These are phyloP conservation scores for Epinotia demarniana DNA, from an alignment of 2,888 invertebrate genomes.

Conservation along the genomic window DNA sequence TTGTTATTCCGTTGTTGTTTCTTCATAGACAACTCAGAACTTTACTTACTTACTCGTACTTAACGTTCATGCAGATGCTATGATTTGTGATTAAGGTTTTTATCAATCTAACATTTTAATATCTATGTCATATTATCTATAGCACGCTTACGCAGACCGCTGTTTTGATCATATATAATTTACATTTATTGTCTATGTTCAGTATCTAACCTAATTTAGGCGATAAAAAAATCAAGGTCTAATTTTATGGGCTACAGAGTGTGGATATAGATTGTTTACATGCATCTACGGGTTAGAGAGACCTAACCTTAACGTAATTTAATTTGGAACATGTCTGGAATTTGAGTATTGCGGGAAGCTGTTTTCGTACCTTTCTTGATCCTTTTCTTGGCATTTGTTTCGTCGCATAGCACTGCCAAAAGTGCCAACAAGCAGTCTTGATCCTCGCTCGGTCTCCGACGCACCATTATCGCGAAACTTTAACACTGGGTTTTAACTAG, in stretches of 20 bases:
- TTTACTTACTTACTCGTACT: no score
- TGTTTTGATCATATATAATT: neutral
- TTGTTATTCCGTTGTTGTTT: no score
- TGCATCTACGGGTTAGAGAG: no score
- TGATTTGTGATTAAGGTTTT: neutral
- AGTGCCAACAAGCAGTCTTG: conserved; percentile 71
- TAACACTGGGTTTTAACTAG: neutral
- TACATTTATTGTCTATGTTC: neutral
- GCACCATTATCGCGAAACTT: conserved; percentile 64
- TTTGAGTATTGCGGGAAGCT: no score
- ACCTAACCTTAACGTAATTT: no score
- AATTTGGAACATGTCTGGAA: no score
- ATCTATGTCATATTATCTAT: conserved; percentile 4
- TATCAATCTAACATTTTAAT: neutral
- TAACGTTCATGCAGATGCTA: neutral
- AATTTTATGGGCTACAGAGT: neutral
- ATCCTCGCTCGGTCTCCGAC: conserved; percentile 54
- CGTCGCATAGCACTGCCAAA: conserved; percentile 69
- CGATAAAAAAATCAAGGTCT: conserved; percentile 3
- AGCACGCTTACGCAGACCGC: neutral
- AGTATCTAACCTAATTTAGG: conserved; percentile 1
- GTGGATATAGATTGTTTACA: neutral
- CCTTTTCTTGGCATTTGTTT: conserved; percentile 58
- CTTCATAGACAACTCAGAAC: no score
- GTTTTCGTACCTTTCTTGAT: conserved; percentile 61